Base-by-base conservation (phyloP, 2,113 vertebrate genomes). In the Saguinus midas region DNA sequence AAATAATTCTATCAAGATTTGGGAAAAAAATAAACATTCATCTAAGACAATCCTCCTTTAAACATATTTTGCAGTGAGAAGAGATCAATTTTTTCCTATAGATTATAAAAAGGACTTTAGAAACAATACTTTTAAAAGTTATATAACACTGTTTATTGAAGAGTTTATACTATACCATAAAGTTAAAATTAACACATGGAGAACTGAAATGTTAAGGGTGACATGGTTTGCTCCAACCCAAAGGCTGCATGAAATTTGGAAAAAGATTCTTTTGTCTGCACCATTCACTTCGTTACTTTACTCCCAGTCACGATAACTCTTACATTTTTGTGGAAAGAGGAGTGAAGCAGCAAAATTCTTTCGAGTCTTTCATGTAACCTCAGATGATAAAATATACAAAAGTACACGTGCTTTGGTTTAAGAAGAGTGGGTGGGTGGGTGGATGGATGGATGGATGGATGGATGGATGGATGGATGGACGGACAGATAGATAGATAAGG, bases 41-140 rank as follows among this genome's bases (percentile, higher is more conserved):
- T 16, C 27, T 40, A 84, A 94, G 37, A 37, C 35, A 75, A 27
- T 16, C 87, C 78, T 81, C 93, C 70, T 55, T 6, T 12, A 87
- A 93, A 83, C 73, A 64, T 45, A 95, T 70, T 68, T 84, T 85
- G 52, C 32, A 70, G 14, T 83, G 20, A 92, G 43, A 95, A 76
- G 29, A 52, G 11, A 43, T 0, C 11, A 20, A 80, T 61, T 91
- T 85, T 85, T 88, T 80, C 55, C 68, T 68, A 1, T 68, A 78
- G 2, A 80, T 66, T 66, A 95, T 25, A 25, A 93, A 94, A 84
- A 91, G 43, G 16, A 87, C 57, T 79, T 32, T 1, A 18, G 52
- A 92, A 76, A 94, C 18, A 91, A 68, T 48, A 82, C 21, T 72
- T 79, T 50, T 11, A 79, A 50, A 17, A 68, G 16, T 17, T 81